Evolutionary conservation across 2,888 invertebrate species (phyloP).

Genomic region (Biston betularia): DNA sequence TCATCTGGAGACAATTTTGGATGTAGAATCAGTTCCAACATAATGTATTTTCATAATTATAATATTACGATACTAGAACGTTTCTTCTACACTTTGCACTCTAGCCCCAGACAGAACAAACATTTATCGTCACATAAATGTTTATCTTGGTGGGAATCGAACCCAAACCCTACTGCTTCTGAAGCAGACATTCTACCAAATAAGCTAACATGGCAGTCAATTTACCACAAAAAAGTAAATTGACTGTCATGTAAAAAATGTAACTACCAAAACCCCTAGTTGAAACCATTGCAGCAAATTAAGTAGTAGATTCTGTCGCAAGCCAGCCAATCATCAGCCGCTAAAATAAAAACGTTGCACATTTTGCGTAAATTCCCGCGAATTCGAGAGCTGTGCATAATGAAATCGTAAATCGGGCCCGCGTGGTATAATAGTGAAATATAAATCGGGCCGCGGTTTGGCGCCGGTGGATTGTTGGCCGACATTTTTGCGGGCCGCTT

Average conservation of each 20-base stretch:
- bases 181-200: too few species aligned
- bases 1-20: too few species aligned
- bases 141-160: too few species aligned
- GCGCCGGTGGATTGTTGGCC: constrained; percentile 70
- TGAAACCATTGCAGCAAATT: constrained; percentile 8
- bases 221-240: too few species aligned
- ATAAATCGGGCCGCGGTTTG: constrained; percentile 77
- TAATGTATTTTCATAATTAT: too few species aligned
- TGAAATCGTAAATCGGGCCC: constrained; percentile 76
- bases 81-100: too few species aligned
- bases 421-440: constrained; percentile 67
- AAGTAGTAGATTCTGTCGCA: constrained; percentile 21
- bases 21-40: too few species aligned
- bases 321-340: constrained; percentile 36
- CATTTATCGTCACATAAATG: too few species aligned
- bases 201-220: too few species aligned
- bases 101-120: too few species aligned
- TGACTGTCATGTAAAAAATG: not conserved
- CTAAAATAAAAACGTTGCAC: constrained; percentile 58
- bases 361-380: constrained; percentile 55
- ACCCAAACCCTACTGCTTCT: too few species aligned
- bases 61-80: too few species aligned
- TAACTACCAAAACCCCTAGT: not conserved
- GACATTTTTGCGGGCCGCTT: constrained; percentile 77
- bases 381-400: constrained; percentile 61